A percentile compares a stretch with the other conserved stretches of the same genome.
These are phyloP conservation scores for Sakesphorus luctuosus DNA, from an alignment of 2,113 vertebrate genomes.

Conservation along the genomic window DNA sequence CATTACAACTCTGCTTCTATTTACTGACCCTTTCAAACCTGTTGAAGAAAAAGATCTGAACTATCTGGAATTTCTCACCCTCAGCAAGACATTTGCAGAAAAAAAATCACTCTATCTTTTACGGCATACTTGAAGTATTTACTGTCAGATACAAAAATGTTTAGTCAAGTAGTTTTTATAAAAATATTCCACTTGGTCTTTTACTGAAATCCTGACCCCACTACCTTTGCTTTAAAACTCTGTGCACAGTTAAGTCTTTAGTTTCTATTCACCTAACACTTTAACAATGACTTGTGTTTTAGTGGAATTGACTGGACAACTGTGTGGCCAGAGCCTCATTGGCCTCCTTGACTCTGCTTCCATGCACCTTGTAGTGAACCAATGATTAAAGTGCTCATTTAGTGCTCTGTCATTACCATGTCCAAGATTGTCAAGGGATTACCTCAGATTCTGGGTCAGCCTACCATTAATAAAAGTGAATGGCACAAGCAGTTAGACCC, in stretches of 20 bases:
- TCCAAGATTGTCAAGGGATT: neutral
- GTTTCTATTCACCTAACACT: neutral
- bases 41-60: conserved; percentile 11
- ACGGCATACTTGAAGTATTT: neutral
- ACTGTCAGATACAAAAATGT: neutral
- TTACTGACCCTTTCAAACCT: conserved; percentile 18
- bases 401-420: neutral
- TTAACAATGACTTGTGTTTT: neutral
- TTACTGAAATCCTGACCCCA: neutral
- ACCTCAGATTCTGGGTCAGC: neutral
- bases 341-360: neutral
- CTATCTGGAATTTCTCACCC: conserved; percentile 22
- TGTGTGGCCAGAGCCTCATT: neutral
- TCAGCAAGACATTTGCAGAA: neutral
- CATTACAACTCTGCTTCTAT: conserved; percentile 20
- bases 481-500: neutral
- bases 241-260: neutral
- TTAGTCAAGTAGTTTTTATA: neutral
- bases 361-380: neutral
- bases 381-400: neutral
- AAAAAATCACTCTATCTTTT: neutral
- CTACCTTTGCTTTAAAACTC: neutral
- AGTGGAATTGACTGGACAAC: neutral
- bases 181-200: neutral
- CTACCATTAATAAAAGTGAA: neutral